phyloP scores from a whole-genome alignment of 2,888 invertebrate genomes.

The Chaetogeoica ovagalla region DNA sequence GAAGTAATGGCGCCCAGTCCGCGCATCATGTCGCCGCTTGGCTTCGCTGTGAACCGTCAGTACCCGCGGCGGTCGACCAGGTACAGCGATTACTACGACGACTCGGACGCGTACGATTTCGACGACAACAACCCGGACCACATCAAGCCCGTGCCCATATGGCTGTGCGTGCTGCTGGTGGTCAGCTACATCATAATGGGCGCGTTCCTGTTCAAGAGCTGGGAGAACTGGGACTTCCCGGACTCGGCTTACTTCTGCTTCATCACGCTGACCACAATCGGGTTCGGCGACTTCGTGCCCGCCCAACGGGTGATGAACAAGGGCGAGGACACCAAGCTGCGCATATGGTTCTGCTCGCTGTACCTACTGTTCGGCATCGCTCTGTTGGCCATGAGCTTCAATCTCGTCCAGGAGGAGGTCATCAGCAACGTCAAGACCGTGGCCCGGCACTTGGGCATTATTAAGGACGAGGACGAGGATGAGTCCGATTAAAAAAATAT shows the following conservation, averaged over 20 bases:
- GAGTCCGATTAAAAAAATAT: constrained; percentile 42
- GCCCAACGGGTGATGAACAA: constrained; percentile 68
- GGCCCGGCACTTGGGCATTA: constrained; percentile 83
- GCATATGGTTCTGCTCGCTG: constrained; percentile 84
- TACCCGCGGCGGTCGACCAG: constrained; percentile 54
- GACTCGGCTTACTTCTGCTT: constrained; percentile 93
- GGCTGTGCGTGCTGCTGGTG: constrained; percentile 85
- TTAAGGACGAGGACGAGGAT: constrained; percentile 63
- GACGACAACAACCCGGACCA: constrained; percentile 68
- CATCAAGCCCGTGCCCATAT: constrained; percentile 80
- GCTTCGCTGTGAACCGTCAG: constrained; percentile 68
- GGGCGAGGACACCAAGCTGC: constrained; percentile 62
- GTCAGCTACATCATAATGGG: constrained; percentile 88
- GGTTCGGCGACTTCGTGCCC: constrained; percentile 90
- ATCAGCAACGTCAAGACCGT: constrained; percentile 84
- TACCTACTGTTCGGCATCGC: constrained; percentile 94
- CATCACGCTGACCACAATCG: constrained; percentile 89
- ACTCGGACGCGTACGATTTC: constrained; percentile 57
- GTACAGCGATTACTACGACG: constrained; percentile 56
- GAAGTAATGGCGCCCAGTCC: constrained; percentile 61
- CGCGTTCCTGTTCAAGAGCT: constrained; percentile 79
- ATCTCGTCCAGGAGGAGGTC: constrained; percentile 92
- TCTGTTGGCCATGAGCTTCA: constrained; percentile 93
- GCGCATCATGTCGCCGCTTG: constrained; percentile 71
- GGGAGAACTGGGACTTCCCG: constrained; percentile 84